Base-by-base conservation (phyloP, 2,797 vertebrate species). In the Craterocephalus amniculus region DNA sequence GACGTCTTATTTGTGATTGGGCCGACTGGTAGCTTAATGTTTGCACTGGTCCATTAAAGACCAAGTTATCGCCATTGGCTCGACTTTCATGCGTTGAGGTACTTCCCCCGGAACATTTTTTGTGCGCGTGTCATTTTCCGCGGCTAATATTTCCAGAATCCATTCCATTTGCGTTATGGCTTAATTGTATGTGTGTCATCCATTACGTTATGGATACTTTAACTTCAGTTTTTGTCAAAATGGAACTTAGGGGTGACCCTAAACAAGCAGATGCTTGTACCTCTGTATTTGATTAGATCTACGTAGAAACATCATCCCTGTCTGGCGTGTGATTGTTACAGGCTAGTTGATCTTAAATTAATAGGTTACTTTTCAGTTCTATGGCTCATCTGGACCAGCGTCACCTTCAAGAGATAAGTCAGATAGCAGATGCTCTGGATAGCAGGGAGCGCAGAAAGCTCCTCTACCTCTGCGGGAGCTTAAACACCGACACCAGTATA, bases 381-480 rank as follows among this genome's bases (percentile, higher is more conserved):
- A 83, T 87, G 87, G 79, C 78, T 34, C 14, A 32, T 7, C 12
- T 43, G 7, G 63, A 83, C 0, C 62, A 11, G 2, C 36, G 43
- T 1, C 58, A 77, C 6, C 68, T 77, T 0, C 62, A 59, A 34
- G 35, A 2, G 0, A 95, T 99, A 26, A 92, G 92, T 31, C 89
- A 90, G 36, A 92, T 98, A 7, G 92, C 89, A 1, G 95, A 95
- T 40, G 86, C 94, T 32, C 90, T 99, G 7, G 92, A 88, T 43
- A 71, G 89, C 51, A 85, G 93, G 0, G 97, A 99, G 57, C 91
- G 93, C 79, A 92, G 92, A 58, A 81, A 67, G 0, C 68, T 96
- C 43, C 51, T 91, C 2, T 99, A 96, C 72, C 80, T 98, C 4
- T 98, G 96, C 56, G 92, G 81, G 4, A 93, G 88, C 34, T 24